Evolutionary conservation across 1,140 invertebrate genomes (phyloP).

Genomic region (Anoplophora glabripennis): DNA sequence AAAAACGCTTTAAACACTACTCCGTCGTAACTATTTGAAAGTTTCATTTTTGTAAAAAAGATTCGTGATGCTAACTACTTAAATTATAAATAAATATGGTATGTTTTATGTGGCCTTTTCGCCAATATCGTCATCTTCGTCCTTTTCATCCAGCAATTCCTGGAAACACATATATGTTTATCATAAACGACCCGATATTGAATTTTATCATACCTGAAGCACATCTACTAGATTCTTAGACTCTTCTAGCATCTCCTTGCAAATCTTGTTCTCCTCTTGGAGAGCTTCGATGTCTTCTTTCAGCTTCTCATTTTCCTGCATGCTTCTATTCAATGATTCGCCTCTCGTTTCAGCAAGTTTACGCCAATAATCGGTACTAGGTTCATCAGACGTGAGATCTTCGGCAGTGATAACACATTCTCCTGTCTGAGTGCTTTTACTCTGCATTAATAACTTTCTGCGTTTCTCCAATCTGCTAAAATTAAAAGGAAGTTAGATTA

Average conservation of each 20-base stretch:
- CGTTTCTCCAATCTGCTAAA: constrained; percentile 15
- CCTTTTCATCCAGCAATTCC: constrained; percentile 17
- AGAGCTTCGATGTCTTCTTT: constrained; percentile 55
- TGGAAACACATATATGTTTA: constrained; percentile 6
- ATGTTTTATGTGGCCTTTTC: not conserved
- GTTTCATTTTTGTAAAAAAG: no score
- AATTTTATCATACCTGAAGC: constrained; percentile 56
- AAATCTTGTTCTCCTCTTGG: constrained; percentile 61
- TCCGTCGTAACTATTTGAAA: no score
- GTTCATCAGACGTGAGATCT: constrained; percentile 62
- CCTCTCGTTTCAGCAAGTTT: constrained; percentile 62
- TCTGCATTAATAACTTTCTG: constrained; percentile 19
- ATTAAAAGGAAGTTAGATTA: constrained; percentile 5
- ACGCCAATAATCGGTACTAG: constrained; percentile 68
- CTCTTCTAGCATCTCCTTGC: constrained; percentile 66
- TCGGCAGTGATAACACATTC: constrained; percentile 54
- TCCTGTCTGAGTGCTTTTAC: constrained; percentile 58
- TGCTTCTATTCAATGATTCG: constrained; percentile 61
- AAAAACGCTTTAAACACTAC: no score
- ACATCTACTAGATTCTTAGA: constrained; percentile 63
- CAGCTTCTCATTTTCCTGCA: constrained; percentile 62
- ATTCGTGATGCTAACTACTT: no score
- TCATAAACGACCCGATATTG: not conserved
- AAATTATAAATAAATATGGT: no score
- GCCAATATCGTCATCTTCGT: constrained; percentile 6